These are phyloP conservation scores for Hyppa rectilinea DNA, from an alignment of 2,888 invertebrate species.

Conservation along the genomic window DNA sequence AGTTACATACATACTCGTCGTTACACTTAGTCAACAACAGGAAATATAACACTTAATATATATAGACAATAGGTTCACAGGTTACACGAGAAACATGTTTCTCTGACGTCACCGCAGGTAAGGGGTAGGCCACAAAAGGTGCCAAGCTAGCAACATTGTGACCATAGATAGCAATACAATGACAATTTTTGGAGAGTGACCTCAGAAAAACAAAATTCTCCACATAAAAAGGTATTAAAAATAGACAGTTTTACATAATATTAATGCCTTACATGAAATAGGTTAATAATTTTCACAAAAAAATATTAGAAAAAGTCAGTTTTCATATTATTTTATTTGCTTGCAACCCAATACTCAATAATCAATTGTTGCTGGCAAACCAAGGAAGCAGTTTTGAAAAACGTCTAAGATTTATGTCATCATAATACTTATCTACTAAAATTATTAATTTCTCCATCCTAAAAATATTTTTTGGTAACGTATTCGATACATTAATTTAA, in stretches of 20 bases:
- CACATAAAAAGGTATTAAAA: conserved; percentile 63
- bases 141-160: conserved; percentile 47
- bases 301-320: conserved; percentile 19
- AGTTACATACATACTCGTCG: conserved; percentile 72
- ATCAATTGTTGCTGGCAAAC: too few relatives aligned
- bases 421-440: conserved; percentile 13
- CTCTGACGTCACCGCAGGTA: conserved; percentile 40
- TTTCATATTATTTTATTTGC: conserved; percentile 1
- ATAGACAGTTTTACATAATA: conserved; percentile 56
- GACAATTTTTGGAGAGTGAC: conserved; percentile 16
- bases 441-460: conserved; percentile 24
- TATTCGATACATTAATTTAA: conserved; percentile 35
- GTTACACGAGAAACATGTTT: conserved; percentile 40
- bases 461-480: conserved; percentile 48
- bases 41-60: conserved; percentile 71
- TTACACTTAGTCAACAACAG: conserved; percentile 83
- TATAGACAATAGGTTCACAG: conserved; percentile 59
- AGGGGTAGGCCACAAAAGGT: conserved; percentile 47
- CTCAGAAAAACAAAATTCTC: conserved; percentile 42
- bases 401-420: conserved; percentile 1
- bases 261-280: conserved; percentile 39
- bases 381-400: conserved; percentile 6
- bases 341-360: conserved; percentile 17
- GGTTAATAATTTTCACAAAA: conserved; percentile 18
- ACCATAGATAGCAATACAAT: conserved; percentile 28